Evolutionary conservation across 1,140 invertebrate genomes (phyloP).

Genomic region (Tribolium madens): DNA sequence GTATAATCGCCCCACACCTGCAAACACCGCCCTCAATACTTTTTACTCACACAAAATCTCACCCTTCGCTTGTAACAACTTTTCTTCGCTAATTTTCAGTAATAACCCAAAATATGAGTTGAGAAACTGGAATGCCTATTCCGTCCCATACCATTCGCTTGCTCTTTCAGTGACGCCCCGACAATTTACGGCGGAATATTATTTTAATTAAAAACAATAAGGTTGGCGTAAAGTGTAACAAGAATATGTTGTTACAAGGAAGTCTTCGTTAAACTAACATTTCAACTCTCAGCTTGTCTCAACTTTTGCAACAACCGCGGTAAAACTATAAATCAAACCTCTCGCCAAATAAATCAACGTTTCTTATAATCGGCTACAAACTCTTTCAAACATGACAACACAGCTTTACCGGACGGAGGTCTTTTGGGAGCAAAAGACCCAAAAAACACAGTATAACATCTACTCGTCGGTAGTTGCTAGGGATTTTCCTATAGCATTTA

Average conservation of each 20-base stretch:
- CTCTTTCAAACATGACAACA: not conserved
- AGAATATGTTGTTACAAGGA: slow-evolving; percentile 21
- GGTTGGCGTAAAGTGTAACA: slow-evolving; percentile 1
- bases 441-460: not conserved
- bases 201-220: slow-evolving; percentile 45
- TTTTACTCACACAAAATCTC: slow-evolving; percentile 9
- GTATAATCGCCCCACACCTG: slow-evolving; percentile 27
- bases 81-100: slow-evolving; percentile 31
- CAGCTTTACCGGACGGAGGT: not conserved
- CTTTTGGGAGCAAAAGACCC: not conserved
- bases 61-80: not conserved
- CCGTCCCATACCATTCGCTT: slow-evolving; percentile 22
- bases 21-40: slow-evolving; percentile 4
- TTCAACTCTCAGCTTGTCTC: slow-evolving; percentile 7
- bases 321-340: slow-evolving; percentile 16
- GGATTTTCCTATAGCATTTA: not conserved
- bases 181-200: slow-evolving; percentile 40
- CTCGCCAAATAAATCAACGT: slow-evolving; percentile 1
- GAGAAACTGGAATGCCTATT: slow-evolving; percentile 29
- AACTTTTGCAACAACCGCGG: slow-evolving; percentile 3
- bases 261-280: slow-evolving; percentile 6
- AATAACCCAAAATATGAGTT: slow-evolving; percentile 34
- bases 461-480: not conserved
- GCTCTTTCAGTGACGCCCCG: slow-evolving; percentile 20
- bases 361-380: not conserved